A percentile compares a stretch with the other conserved stretches of the same genome.
Conservation (phyloP, 2,888 invertebrate species). For the Zhengitettix transpicula region DNA sequence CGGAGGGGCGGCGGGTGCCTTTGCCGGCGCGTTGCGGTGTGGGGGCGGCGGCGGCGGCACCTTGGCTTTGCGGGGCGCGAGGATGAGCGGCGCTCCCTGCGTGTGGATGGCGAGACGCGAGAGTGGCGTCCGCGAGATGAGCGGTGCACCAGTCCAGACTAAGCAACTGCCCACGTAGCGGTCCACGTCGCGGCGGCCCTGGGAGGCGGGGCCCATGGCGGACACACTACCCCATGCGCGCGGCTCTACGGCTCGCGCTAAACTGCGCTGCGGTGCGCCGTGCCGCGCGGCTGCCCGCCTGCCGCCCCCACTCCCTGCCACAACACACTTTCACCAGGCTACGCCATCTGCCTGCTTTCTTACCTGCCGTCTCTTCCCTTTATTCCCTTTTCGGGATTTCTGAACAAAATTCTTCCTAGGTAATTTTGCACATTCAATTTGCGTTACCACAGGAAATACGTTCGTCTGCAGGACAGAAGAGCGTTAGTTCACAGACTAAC, state of each 20-base stretch:
- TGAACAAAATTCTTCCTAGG: too few species aligned
- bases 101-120: conserved; percentile 66
- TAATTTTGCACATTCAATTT: too few species aligned
- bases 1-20: conserved; percentile 5
- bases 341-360: too few species aligned
- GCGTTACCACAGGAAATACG: too few species aligned
- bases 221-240: not conserved
- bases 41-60: conserved; percentile 10
- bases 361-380: too few species aligned
- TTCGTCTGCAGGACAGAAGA: too few species aligned
- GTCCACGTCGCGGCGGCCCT: conserved; percentile 40
- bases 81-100: conserved; percentile 69
- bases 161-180: conserved; percentile 45
- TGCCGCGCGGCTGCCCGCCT: not conserved
- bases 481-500: too few species aligned
- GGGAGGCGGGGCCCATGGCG: conserved; percentile 54
- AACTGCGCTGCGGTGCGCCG: conserved; percentile 2
- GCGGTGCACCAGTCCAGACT: conserved; percentile 64
- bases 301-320: not conserved
- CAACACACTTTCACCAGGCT: not conserved
- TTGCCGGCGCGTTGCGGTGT: conserved; percentile 13
- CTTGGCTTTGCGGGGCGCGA: conserved; percentile 35
- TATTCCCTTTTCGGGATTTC: too few species aligned
- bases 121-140: conserved; percentile 50
- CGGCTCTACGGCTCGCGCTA: not conserved